Percentiles rank a stretch among this genome's conserved stretches.
Evolutionary conservation across 2,797 vertebrate genomes (phyloP).

Genomic region (Petrocephalus schoutedeni): DNA sequence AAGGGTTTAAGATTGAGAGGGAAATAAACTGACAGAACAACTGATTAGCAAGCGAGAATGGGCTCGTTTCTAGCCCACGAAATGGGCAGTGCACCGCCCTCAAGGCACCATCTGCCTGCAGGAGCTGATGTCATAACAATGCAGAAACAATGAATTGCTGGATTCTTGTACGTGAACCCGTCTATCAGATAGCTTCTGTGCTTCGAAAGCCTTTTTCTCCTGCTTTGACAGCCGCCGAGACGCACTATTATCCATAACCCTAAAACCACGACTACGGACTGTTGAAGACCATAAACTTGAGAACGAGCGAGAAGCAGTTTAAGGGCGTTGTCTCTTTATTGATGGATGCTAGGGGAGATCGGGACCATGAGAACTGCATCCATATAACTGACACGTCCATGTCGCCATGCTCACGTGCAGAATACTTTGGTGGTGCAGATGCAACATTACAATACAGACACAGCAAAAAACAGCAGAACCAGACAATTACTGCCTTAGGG

Average conservation of each 20-base stretch:
- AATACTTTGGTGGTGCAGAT: neutral
- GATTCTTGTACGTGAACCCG: neutral
- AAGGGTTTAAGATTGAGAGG: neutral
- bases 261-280: neutral
- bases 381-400: neutral
- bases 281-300: neutral
- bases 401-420: neutral
- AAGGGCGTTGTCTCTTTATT: neutral
- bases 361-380: neutral
- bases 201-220: neutral
- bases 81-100: neutral
- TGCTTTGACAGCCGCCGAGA: neutral
- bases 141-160: neutral
- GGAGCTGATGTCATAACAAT: neutral
- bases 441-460: neutral
- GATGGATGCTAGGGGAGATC: neutral
- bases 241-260: neutral
- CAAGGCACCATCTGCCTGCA: neutral
- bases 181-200: neutral
- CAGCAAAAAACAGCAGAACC: neutral
- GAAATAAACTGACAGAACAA: conserved; percentile 13
- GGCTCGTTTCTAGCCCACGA: neutral
- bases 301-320: neutral
- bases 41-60: neutral
- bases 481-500: neutral